These are phyloP conservation scores for Drosophila quinaria DNA, from an alignment of 2,888 invertebrate species.

Conservation along the genomic window DNA sequence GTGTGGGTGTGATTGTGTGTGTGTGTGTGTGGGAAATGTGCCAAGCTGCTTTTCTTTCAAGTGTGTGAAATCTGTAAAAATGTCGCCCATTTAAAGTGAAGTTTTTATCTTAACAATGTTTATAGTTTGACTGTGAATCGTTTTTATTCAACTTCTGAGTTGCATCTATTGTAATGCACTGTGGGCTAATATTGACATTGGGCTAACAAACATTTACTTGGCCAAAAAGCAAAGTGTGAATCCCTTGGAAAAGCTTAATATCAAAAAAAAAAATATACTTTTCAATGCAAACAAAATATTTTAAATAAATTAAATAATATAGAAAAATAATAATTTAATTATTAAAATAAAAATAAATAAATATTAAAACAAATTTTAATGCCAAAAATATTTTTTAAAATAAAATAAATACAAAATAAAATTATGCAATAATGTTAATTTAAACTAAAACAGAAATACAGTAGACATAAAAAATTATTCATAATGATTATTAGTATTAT, in stretches of 20 bases:
- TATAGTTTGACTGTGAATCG: conserved; percentile 1
- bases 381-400: not conserved
- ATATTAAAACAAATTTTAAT: too few species aligned
- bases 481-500: not conserved
- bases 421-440: too few species aligned
- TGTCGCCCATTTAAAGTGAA: conserved; percentile 33
- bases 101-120: conserved; percentile 18
- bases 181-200: conserved; percentile 8
- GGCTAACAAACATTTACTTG: not conserved
- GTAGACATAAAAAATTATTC: too few species aligned
- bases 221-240: not conserved
- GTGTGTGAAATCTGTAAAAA: conserved; percentile 46
- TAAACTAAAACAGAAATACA: too few species aligned
- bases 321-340: too few species aligned
- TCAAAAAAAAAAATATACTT: too few species aligned
- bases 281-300: too few species aligned
- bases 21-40: conserved; percentile 25
- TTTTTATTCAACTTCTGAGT: conserved; percentile 20
- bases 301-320: not conserved
- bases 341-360: too few species aligned
- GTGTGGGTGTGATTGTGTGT: not conserved
- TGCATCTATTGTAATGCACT: conserved; percentile 31
- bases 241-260: not conserved
- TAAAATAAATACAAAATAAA: not conserved
- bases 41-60: conserved; percentile 3